phyloP scores from a whole-genome alignment of 2,888 invertebrate genomes.

The Ferdinandea cuprea region DNA sequence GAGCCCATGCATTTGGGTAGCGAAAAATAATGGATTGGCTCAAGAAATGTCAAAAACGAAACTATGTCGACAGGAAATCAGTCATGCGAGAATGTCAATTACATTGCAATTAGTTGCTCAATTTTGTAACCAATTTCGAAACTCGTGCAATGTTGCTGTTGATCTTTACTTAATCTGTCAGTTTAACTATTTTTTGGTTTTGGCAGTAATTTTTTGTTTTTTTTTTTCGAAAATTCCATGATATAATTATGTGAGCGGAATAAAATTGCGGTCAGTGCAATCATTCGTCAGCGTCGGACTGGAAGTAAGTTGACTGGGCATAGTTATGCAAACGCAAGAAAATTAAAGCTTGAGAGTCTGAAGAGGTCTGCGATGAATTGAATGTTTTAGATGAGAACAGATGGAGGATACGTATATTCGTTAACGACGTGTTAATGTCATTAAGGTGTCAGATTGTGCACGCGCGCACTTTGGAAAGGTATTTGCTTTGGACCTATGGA shows the following conservation, averaged over 20 bases:
- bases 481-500: not conserved
- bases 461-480: not conserved
- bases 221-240: not conserved
- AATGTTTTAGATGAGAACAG: conserved; percentile 28
- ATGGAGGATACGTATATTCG: not conserved
- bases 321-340: conserved; percentile 39
- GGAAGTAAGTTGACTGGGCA: conserved; percentile 1
- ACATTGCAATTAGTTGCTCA: conserved; percentile 70
- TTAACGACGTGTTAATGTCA: conserved; percentile 41
- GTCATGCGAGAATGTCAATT: conserved; percentile 70
- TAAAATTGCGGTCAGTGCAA: conserved; percentile 65
- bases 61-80: conserved; percentile 48
- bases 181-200: no score
- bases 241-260: conserved; percentile 48
- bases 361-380: conserved; percentile 31
- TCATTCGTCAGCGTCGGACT: conserved; percentile 65
- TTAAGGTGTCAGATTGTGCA: conserved; percentile 34
- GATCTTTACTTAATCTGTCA: conserved; percentile 42
- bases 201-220: conserved; percentile 19
- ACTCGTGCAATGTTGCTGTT: conserved; percentile 58
- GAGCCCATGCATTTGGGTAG: conserved; percentile 31
- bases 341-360: conserved; percentile 18
- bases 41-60: conserved; percentile 11
- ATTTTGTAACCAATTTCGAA: conserved; percentile 50
- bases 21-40: conserved; percentile 26